A percentile compares a stretch with the other conserved stretches of the same genome.
These are phyloP conservation scores for Porites australiensis DNA, from an alignment of 64 coral and sea anemone genomes.

Conservation along the genomic window DNA sequence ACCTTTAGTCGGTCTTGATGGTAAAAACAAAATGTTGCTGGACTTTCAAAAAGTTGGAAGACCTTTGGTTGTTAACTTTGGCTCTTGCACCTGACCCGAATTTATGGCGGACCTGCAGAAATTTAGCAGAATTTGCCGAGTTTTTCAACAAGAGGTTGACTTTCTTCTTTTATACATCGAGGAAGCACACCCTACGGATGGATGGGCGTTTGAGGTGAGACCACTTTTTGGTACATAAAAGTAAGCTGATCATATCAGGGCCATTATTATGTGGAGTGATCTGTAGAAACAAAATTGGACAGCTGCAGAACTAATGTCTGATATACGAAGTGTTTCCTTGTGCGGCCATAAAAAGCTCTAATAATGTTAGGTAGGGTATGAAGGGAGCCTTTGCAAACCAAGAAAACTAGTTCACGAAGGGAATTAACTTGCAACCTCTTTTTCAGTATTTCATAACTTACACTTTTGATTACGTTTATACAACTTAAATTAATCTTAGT, in stretches of 20 bases:
- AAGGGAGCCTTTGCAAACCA: too few species aligned
- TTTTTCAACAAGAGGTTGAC: constrained; percentile 60
- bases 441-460: too few species aligned
- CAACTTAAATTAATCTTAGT: too few species aligned
- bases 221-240: background rate
- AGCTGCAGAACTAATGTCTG: too few species aligned
- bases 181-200: constrained; percentile 81
- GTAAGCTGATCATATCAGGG: background rate
- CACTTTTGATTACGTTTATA: too few species aligned
- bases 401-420: too few species aligned
- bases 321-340: too few species aligned
- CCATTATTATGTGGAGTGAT: background rate
- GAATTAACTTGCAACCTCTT: too few species aligned
- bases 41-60: constrained; percentile 52
- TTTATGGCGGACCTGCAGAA: constrained; percentile 70
- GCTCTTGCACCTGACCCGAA: constrained; percentile 77
- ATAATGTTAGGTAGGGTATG: too few species aligned
- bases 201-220: constrained; percentile 77
- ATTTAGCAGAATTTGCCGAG: constrained; percentile 31
- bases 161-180: constrained; percentile 84
- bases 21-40: constrained; percentile 49
- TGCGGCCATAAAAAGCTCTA: too few species aligned
- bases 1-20: constrained; percentile 68
- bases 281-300: too few species aligned
- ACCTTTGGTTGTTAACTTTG: constrained; percentile 79